Evolutionary conservation across 1,140 invertebrate genomes (phyloP), one percentile per base, ranked within the genome.

Genomic region (Frieseomelitta varia): DNA sequence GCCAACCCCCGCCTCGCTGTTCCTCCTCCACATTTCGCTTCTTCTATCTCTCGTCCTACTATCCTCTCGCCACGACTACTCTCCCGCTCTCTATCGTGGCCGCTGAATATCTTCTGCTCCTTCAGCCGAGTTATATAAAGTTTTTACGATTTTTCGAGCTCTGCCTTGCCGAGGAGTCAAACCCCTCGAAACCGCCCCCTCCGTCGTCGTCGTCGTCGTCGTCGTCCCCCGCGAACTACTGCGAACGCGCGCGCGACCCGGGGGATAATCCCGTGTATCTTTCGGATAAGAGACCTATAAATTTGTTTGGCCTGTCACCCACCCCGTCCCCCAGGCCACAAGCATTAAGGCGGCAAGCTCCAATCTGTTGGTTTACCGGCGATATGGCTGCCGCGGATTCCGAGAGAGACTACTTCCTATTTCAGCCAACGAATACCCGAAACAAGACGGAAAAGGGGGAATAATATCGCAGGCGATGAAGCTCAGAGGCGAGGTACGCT

Each of bases 251-350:
- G 79, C 79, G 81, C 87, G 85, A 89, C 87, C 84, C 86, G 55
- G 79, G 91, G 91, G 92, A 93, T 94, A 94, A 95, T 95, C 93
- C 93, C 91, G 93, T 94, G 94, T 95, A 95, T 95, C 91, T 94
- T 92, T 92, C 91, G 92, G 91, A 93, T 94, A 94, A 94, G 93
- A 94, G 93, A 94, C 90, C 94, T 94, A 95, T 95, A 95, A 94
- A 94, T 95, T 94, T 93, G 94, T 95, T 95, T 94, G 92, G 76
- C 91, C 90, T 94, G 94, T 94, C 94, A 93, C 91, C 91, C 87
- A 78, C 58, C 53, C 72, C 71, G 72, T 78, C 73, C 63, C 72
- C 24, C 53, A 53, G 34, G 21, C 78, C 67, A 47, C 69, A 79
- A 87, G 92, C 92, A 93, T 94, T 94, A 93, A 94, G 93, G 92